Evolutionary conservation across 1,140 invertebrate genomes (phyloP).

Genomic region (Drosophila pallidifrons): DNA sequence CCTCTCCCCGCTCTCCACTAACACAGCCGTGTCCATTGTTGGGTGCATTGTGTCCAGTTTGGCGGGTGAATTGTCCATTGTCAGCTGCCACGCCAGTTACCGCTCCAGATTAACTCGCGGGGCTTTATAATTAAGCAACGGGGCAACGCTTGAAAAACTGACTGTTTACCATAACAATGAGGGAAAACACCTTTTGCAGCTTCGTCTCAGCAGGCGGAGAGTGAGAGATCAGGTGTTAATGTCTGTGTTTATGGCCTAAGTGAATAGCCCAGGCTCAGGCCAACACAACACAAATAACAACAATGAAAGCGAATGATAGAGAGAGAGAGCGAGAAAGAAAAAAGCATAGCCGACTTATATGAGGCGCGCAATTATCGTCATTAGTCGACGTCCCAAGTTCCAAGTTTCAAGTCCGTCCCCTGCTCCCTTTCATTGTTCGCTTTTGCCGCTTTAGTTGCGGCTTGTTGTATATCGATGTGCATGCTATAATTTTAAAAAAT

Average conservation of each 20-base stretch:
- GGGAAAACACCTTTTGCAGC: slow-evolving; percentile 72
- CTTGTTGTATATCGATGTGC: slow-evolving; percentile 83
- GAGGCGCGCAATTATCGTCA: slow-evolving; percentile 77
- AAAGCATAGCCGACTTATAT: slow-evolving; percentile 58
- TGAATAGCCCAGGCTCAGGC: slow-evolving; percentile 42
- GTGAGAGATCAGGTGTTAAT: slow-evolving; percentile 75
- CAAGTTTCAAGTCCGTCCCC: background rate
- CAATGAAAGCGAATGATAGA: no score
- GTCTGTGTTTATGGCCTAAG: slow-evolving; percentile 76
- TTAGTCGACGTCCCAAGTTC: slow-evolving; percentile 52
- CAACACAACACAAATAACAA: background rate
- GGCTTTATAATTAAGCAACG: slow-evolving; percentile 75
- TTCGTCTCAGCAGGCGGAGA: slow-evolving; percentile 19
- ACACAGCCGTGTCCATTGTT: slow-evolving; percentile 56
- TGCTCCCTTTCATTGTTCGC: slow-evolving; percentile 47
- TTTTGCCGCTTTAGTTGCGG: slow-evolving; percentile 79
- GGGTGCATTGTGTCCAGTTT: slow-evolving; percentile 29
- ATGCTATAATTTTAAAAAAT: slow-evolving; percentile 78
- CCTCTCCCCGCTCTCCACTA: background rate
- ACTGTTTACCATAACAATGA: slow-evolving; percentile 82
- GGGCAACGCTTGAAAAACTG: slow-evolving; percentile 35
- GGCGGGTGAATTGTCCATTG: slow-evolving; percentile 54
- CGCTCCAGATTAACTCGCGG: slow-evolving; percentile 77
- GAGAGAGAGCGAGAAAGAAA: slow-evolving; percentile 19
- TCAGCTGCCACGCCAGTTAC: slow-evolving; percentile 52